Percentiles rank a stretch among this genome's conserved stretches.
Evolutionary conservation across 2,888 invertebrate species (phyloP).

Genomic region (Amphiduros pacificus): DNA sequence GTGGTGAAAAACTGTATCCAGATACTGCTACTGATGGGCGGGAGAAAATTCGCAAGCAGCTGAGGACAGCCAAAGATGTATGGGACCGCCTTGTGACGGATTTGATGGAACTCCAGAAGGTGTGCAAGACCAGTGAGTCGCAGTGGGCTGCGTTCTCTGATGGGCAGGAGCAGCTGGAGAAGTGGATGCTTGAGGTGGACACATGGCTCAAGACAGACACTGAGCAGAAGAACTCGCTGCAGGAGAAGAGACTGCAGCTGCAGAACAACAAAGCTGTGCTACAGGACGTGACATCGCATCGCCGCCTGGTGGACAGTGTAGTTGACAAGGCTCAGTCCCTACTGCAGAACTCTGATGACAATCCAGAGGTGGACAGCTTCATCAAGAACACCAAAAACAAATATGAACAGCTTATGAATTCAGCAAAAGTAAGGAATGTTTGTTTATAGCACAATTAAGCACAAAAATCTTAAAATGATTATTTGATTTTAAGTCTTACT

Average conservation of each 20-base stretch:
- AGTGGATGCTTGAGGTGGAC: constrained; percentile 78
- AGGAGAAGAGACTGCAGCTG: constrained; percentile 87
- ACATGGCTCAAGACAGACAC: constrained; percentile 76
- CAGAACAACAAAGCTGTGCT: constrained; percentile 81
- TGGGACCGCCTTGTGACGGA: constrained; percentile 74
- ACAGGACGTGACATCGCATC: constrained; percentile 88
- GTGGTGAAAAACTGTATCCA: constrained; percentile 85
- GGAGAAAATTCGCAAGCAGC: constrained; percentile 81
- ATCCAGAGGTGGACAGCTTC: constrained; percentile 45
- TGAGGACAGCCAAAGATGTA: constrained; percentile 64
- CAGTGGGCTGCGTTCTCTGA: constrained; percentile 94
- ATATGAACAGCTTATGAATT: constrained; percentile 43
- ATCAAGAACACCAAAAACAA: constrained; percentile 44
- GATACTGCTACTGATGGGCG: constrained; percentile 90
- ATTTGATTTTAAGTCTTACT: too few relatives aligned
- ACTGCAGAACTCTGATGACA: constrained; percentile 68
- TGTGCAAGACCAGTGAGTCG: constrained; percentile 82
- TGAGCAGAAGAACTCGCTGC: constrained; percentile 81
- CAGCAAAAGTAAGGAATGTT: constrained; percentile 42
- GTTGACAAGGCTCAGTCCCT: constrained; percentile 82
- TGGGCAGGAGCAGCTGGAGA: constrained; percentile 74
- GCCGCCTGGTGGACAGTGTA: constrained; percentile 84
- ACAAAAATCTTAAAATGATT: too few relatives aligned
- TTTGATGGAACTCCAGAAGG: constrained; percentile 80
- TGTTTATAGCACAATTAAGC: too few relatives aligned